phyloP scores from a whole-genome alignment of 2,113 vertebrate genomes.

The Eubucco bourcierii region DNA sequence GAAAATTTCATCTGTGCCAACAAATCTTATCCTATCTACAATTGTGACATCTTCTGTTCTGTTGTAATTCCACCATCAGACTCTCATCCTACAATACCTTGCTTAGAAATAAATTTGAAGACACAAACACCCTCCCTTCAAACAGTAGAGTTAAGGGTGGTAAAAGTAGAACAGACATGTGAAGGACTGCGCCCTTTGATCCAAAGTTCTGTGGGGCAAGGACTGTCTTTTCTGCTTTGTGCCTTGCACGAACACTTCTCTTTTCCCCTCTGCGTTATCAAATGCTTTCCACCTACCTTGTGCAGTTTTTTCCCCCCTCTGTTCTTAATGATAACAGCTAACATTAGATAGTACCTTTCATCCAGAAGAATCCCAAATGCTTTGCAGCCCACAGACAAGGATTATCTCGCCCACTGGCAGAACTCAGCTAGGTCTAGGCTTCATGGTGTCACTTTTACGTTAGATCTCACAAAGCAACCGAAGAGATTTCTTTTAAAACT shows the following conservation, averaged over 20 bases:
- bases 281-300: conserved; percentile 56
- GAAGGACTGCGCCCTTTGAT: neutral
- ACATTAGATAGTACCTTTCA: conserved; percentile 59
- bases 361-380: conserved; percentile 66
- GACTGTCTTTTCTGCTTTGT: conserved; percentile 9
- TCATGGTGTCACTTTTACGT: conserved; percentile 39
- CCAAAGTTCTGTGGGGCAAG: neutral
- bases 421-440: conserved; percentile 24
- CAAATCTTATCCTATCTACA: neutral
- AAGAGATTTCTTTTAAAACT: neutral
- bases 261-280: conserved; percentile 32
- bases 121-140: neutral
- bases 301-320: conserved; percentile 52
- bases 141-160: neutral
- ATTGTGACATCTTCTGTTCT: neutral
- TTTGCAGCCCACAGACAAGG: conserved; percentile 57
- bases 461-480: neutral
- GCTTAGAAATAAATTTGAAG: neutral
- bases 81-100: neutral
- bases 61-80: neutral
- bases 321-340: conserved; percentile 61
- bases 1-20: neutral
- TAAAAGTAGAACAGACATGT: neutral
- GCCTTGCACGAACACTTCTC: conserved; percentile 14
- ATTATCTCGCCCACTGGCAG: conserved; percentile 64